These are phyloP conservation scores for Apostichopus parvimensis DNA, from an alignment of 35 echinoderm and acorn worm species.

Conservation along the genomic window DNA sequence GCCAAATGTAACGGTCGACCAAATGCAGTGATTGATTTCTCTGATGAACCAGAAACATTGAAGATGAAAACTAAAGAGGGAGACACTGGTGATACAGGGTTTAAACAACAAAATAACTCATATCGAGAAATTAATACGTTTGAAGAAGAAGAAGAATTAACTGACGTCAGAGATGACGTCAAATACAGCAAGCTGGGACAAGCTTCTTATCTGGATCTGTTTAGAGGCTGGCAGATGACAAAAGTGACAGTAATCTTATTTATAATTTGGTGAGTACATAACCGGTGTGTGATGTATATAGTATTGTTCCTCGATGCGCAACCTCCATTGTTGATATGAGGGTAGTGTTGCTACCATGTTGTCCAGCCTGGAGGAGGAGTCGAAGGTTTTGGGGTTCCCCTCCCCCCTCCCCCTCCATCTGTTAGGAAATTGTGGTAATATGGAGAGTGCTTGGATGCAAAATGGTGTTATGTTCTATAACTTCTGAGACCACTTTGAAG, in stretches of 20 bases:
- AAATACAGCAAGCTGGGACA: not conserved
- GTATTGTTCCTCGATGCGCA: too few relatives aligned
- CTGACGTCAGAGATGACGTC: not conserved
- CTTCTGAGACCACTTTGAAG: too few relatives aligned
- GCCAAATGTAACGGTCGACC: conserved; percentile 20
- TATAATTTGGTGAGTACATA: conserved; percentile 2
- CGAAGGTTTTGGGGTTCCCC: too few relatives aligned
- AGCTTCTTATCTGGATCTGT: conserved; percentile 41
- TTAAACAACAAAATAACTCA: not conserved
- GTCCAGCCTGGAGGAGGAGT: too few relatives aligned
- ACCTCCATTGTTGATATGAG: too few relatives aligned
- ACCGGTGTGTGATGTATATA: too few relatives aligned
- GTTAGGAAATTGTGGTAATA: too few relatives aligned
- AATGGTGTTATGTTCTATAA: too few relatives aligned
- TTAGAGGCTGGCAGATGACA: not conserved
- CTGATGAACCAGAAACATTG: not conserved
- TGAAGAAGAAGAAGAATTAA: not conserved
- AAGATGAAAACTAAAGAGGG: not conserved
- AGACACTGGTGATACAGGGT: not conserved
- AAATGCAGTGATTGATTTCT: not conserved
- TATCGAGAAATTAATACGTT: not conserved
- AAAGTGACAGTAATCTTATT: not conserved
- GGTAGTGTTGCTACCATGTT: too few relatives aligned
- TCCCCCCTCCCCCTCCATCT: too few relatives aligned
- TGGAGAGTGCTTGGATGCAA: too few relatives aligned